Conservation (phyloP, 2,797 vertebrate genomes). For the Myoxocephalus aenaeus region DNA sequence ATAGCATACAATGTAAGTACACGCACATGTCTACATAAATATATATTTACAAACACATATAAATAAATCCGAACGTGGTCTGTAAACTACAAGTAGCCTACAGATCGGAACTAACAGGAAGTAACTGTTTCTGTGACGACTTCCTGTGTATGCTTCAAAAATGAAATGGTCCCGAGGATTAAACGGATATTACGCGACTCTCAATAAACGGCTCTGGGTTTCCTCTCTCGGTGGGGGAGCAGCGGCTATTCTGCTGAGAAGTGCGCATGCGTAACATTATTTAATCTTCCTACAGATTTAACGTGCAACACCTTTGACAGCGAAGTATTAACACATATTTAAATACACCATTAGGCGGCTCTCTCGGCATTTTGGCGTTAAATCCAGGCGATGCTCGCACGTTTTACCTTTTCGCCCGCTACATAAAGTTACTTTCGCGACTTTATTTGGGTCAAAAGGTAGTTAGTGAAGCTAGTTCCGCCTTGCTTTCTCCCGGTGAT, state of each 20-base stretch:
- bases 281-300: conserved; percentile 61
- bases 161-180: not conserved
- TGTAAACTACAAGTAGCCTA: no score
- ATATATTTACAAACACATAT: no score
- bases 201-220: not conserved
- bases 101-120: no score
- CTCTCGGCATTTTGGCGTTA: accelerated
- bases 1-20: no score
- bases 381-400: accelerated
- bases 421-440: conserved; percentile 30
- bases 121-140: no score
- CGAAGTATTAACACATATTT: conserved; percentile 34
- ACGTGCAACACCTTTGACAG: conserved; percentile 33
- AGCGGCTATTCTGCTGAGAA: not conserved
- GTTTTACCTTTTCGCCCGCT: accelerated
- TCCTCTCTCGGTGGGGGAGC: conserved; percentile 20
- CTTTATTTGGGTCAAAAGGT: conserved; percentile 30
- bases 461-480: conserved; percentile 68
- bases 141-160: no score
- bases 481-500: conserved; percentile 44
- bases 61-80: no score
- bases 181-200: not conserved
- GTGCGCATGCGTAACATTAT: conserved; percentile 62
- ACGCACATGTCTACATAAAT: no score
- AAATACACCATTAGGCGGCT: not conserved